Conservation (phyloP, 2,888 invertebrate genomes). For the Limnephilus rhombicus region DNA sequence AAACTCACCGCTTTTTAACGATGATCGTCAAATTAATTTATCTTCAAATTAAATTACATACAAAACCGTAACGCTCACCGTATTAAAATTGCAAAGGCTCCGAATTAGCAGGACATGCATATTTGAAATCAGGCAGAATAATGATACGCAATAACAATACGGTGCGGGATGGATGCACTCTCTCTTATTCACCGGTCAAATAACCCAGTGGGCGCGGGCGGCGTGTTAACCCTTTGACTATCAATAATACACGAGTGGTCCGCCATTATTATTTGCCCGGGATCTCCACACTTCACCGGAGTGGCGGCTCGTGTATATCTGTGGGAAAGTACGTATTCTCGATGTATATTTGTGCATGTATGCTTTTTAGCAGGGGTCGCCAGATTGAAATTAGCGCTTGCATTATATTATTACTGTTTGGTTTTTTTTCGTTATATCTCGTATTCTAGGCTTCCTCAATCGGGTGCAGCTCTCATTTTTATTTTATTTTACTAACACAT, state of each 20-base stretch:
- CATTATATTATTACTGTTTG: too few relatives aligned
- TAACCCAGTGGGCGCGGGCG: neutral
- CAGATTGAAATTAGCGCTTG: neutral
- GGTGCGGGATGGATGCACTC: slow-evolving; percentile 9
- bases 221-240: slow-evolving; percentile 38
- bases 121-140: slow-evolving; percentile 1
- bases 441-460: too few relatives aligned
- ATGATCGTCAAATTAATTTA: neutral
- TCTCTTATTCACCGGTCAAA: slow-evolving; percentile 40
- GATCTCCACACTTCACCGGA: slow-evolving; percentile 44
- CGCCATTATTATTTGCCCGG: slow-evolving; percentile 22
- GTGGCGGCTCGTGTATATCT: neutral
- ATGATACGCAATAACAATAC: neutral
- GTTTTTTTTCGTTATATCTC: neutral
- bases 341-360: neutral
- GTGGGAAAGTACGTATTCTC: neutral
- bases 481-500: too few relatives aligned
- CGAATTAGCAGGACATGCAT: neutral
- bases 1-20: neutral
- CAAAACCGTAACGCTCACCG: neutral
- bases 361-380: neutral
- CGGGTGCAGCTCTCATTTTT: too few relatives aligned
- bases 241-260: slow-evolving; percentile 45
- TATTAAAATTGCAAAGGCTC: neutral
- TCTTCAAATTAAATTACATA: neutral